Conservation (phyloP, 2,888 invertebrate genomes). For the Conchocele bisecta region DNA sequence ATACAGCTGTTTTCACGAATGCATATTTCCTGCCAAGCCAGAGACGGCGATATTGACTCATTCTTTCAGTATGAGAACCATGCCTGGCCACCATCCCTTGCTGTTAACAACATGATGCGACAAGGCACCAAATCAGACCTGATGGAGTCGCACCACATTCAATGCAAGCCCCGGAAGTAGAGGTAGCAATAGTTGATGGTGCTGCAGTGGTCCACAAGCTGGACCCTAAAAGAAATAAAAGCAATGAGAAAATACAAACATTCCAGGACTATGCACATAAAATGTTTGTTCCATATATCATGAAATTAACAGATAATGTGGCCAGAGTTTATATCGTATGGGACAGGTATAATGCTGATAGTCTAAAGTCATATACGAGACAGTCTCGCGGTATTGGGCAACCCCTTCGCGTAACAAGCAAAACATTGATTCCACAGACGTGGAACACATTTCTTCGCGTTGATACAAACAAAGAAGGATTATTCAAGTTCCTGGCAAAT, state of each 20-base stretch:
- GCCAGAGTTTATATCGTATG: constrained; percentile 37
- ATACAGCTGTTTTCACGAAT: constrained; percentile 3
- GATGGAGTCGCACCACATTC: neutral
- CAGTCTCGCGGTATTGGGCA: constrained; percentile 32
- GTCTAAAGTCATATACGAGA: constrained; percentile 43
- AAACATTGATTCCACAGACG: constrained; percentile 35
- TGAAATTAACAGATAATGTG: neutral
- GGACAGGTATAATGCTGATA: constrained; percentile 17
- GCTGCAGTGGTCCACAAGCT: neutral
- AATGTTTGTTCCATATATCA: neutral
- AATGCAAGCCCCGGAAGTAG: neutral
- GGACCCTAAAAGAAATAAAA: no score
- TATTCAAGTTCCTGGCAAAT: constrained; percentile 50
- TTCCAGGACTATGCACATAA: neutral
- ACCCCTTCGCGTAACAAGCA: constrained; percentile 34
- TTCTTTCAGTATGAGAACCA: constrained; percentile 8
- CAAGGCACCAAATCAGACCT: constrained; percentile 3
- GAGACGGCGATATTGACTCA: constrained; percentile 1
- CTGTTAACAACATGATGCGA: neutral
- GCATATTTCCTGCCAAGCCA: constrained; percentile 2
- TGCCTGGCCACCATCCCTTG: neutral
- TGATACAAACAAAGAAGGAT: constrained; percentile 46
- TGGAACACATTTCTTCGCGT: constrained; percentile 44
- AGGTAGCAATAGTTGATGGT: no score
- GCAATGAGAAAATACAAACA: neutral